These are phyloP conservation scores for Podabrus alpinus DNA, from an alignment of 2,888 invertebrate genomes.

Conservation along the genomic window DNA sequence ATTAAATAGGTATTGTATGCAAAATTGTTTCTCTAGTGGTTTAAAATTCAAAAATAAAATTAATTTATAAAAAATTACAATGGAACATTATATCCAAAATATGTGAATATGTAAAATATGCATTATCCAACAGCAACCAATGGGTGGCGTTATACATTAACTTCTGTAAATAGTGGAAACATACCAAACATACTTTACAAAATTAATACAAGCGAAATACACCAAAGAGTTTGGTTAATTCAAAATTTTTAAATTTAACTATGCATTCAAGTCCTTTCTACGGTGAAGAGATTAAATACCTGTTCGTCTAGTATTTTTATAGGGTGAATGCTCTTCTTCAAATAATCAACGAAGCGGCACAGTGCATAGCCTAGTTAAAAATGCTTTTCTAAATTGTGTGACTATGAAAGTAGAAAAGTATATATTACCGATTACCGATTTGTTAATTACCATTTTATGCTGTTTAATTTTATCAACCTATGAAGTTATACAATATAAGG, in stretches of 20 bases:
- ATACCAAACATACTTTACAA: neutral
- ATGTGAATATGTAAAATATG: neutral
- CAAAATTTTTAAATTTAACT: neutral
- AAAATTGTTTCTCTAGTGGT: neutral
- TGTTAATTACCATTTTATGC: neutral
- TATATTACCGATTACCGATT: neutral
- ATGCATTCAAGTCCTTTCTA: neutral
- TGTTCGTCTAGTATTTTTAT: slow-evolving; percentile 3
- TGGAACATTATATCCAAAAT: neutral
- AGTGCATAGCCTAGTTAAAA: neutral
- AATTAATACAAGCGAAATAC: neutral
- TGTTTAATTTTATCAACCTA: neutral
- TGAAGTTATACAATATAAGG: neutral
- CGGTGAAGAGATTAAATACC: slow-evolving; percentile 3
- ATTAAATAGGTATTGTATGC: neutral
- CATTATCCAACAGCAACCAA: neutral
- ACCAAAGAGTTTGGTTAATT: neutral
- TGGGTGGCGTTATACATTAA: neutral
- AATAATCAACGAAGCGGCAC: neutral
- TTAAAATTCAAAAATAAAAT: neutral
- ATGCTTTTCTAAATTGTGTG: neutral
- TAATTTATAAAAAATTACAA: neutral
- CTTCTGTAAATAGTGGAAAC: neutral
- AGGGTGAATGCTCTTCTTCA: slow-evolving; percentile 3
- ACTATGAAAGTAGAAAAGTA: neutral